Evolutionary conservation across 2,797 vertebrate species (phyloP).

Genomic region (Antrozous pallidus): DNA sequence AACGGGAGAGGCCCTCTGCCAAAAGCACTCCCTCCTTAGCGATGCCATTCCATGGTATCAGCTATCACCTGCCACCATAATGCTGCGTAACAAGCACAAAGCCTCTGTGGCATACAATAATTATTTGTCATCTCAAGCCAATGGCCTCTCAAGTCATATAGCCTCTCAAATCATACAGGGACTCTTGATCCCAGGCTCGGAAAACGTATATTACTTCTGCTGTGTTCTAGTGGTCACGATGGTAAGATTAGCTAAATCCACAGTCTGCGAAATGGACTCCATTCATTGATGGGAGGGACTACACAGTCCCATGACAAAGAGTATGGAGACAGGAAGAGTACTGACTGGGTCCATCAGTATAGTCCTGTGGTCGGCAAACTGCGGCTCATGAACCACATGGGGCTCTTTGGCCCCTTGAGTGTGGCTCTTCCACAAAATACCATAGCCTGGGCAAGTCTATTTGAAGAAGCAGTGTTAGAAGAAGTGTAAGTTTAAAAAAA

Average conservation of each 20-base stretch:
- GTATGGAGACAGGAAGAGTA: not conserved
- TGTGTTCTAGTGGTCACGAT: not conserved
- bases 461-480: too few relatives aligned
- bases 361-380: too few relatives aligned
- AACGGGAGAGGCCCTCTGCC: not conserved
- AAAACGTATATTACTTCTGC: not conserved
- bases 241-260: not conserved
- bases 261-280: not conserved
- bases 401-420: too few relatives aligned
- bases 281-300: not conserved
- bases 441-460: too few relatives aligned
- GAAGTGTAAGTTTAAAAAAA: too few relatives aligned
- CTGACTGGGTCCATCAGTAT: fast-evolving
- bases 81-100: not conserved
- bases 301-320: not conserved
- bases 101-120: not conserved
- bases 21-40: not conserved
- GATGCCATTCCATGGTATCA: not conserved
- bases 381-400: too few relatives aligned
- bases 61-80: not conserved
- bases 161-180: not conserved
- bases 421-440: too few relatives aligned
- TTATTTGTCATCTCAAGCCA: not conserved
- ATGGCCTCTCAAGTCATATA: not conserved
- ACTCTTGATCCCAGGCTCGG: not conserved